Percentiles rank a stretch among this genome's conserved stretches.
Conservation (phyloP, 2,113 vertebrate genomes). For the Cyanocitta stelleri region DNA sequence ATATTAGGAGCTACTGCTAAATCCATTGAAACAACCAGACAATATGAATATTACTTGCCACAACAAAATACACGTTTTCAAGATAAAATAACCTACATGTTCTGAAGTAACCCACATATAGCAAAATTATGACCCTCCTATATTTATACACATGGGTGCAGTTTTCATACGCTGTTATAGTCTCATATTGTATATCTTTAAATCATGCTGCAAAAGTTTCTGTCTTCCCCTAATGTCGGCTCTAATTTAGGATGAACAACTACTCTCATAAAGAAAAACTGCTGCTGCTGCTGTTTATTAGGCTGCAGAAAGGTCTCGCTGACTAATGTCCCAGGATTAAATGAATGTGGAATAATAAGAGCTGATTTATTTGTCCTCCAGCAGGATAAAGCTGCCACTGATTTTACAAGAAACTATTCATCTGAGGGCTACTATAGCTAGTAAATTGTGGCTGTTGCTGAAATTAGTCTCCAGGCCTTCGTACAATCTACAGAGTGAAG, state of each 20-base stretch:
- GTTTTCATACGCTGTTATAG: conserved; percentile 74
- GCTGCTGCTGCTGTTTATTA: conserved; percentile 84
- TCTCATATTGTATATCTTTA: conserved; percentile 77
- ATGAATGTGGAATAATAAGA: conserved; percentile 87
- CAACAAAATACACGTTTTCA: conserved; percentile 56
- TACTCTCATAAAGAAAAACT: conserved; percentile 86
- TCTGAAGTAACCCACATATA: conserved; percentile 61
- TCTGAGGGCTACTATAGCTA: conserved; percentile 77
- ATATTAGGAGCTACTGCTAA: neutral
- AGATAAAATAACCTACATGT: conserved; percentile 59
- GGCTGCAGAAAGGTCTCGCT: conserved; percentile 81
- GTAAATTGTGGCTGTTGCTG: conserved; percentile 78
- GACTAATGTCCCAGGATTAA: conserved; percentile 84
- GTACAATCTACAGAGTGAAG: conserved; percentile 68
- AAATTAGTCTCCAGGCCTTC: conserved; percentile 79
- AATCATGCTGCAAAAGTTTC: conserved; percentile 77
- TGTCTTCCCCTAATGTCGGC: conserved; percentile 72
- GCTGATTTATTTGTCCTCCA: conserved; percentile 82
- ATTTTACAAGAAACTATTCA: conserved; percentile 87
- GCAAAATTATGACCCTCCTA: conserved; percentile 71
- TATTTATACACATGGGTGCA: conserved; percentile 75
- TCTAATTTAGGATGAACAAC: conserved; percentile 86
- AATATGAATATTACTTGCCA: neutral
- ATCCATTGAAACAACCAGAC: neutral
- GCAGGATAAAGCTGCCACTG: conserved; percentile 81